Conservation (phyloP, 2,797 vertebrate species). For the Steatocranus sp. region DNA sequence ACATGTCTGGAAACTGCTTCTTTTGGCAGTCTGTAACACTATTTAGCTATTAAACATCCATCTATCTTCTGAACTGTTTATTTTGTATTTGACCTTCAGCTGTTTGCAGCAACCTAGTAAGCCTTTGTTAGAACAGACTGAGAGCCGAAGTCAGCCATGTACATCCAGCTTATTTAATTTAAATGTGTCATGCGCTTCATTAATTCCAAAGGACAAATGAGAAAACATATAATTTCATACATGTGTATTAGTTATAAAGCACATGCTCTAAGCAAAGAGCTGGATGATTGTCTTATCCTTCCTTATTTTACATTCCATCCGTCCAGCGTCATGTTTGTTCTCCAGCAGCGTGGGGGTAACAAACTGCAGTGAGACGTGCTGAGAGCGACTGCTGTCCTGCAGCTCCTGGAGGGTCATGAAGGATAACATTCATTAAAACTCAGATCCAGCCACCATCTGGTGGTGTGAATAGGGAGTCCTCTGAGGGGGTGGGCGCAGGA, state of each 20-base stretch:
- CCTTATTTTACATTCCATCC: background rate
- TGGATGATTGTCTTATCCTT: background rate
- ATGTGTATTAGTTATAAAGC: background rate
- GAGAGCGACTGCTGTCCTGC: slow-evolving; percentile 23
- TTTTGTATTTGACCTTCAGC: background rate
- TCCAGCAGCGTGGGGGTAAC: slow-evolving; percentile 1
- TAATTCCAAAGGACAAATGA: background rate
- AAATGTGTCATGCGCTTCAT: background rate
- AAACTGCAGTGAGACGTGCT: slow-evolving; percentile 36
- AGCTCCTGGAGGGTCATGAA: slow-evolving; percentile 32
- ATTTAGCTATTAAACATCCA: background rate
- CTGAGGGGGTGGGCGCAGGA: slow-evolving; percentile 4
- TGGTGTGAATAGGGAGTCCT: slow-evolving; percentile 68
- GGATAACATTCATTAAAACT: slow-evolving; percentile 77
- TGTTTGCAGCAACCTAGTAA: background rate
- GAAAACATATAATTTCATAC: background rate
- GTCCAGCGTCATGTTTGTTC: background rate
- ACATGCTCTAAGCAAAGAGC: background rate
- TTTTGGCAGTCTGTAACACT: background rate
- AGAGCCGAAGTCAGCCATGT: background rate
- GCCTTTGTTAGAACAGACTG: background rate
- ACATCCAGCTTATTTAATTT: background rate
- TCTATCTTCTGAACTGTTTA: background rate
- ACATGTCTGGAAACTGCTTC: background rate
- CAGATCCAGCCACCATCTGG: slow-evolving; percentile 77